Base-by-base conservation (phyloP, 2,113 vertebrate species). In the Anarhynchus alexandrinus region DNA sequence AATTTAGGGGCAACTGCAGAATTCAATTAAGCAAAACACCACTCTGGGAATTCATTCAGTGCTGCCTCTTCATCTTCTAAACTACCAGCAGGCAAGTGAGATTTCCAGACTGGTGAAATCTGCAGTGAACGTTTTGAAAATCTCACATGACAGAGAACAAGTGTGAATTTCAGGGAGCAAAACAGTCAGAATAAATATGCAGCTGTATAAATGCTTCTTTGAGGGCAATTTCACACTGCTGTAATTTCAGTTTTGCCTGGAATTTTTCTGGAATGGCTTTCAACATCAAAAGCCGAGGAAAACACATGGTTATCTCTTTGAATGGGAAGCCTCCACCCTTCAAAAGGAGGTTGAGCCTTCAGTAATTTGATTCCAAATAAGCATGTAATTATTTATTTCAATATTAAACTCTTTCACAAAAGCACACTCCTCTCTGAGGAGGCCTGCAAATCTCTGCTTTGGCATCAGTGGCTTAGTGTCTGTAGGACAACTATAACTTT, bases 241-340 rank as follows among this genome's bases (percentile, higher is more conserved):
- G 67, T 77, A 83, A 82, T 78, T 96, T 81, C 64, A 82, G 25
- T 73, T 95, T 93, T 86, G 67, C 96, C 45, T 86, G 45, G 64
- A 86, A 67, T 92, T 93, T 93, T 96, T 83, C 62, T 92, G 76
- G 88, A 90, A 71, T 92, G 61, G 29, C 26, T 97, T 94, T 92
- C 89, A 86, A 87, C 80, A 93, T 94, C 94, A 95, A 94, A 97
- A 95, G 69, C 70, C 2, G 62, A n/a, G 42, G 76, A 71, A 91
- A 89, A 51, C 42, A 76, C 77, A 11, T 59, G 32, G 81, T 91
- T 94, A 86, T 83, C 38, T 92, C 34, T 78, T 95, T 94, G 42
- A 81, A 6, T 58, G 40, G 52, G 67, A 86, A 88, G 65, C 51
- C 65, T 84, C 51, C 25, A 59, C 51, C 59, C 55, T 88, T 91